Evolutionary conservation across 92 coral and sea anemone genomes (phyloP), one percentile per base, ranked within the genome.

Genomic region (Parazoanthus atlanticus): DNA sequence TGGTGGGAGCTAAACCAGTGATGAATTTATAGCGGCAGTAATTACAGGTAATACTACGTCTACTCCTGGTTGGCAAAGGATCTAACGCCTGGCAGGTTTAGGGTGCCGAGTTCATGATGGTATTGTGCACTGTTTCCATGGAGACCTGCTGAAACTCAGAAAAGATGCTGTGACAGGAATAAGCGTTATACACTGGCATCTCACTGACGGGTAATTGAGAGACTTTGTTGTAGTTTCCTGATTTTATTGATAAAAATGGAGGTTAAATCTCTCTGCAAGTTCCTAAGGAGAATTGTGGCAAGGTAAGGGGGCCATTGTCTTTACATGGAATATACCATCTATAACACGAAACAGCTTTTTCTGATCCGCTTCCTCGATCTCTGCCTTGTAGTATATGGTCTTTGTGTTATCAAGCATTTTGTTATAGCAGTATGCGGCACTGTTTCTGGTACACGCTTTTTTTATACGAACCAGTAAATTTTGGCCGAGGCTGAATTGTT

Each of bases 261-360:
- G 0, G 38, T 10, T 30, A 15, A 72, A 29, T 69, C 47, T 70
- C 69, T 70, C 69, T 16, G 58, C 81, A 25, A 89, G 73, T 25
- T 89, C 82, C 6, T 81, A 71, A n/a, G 65, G 30, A 5, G 80
- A 81, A 10, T 36, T 11, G 28, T 80, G 70, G 69, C 76, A 8
- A 17, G 91, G 88, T 15, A 89, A 69, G 10, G 86, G 65, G 69
- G 88, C 21, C 3, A n/a, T 10, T 47, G 46, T 2, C 49, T 74
- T 89, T 21, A 32, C 17, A 34, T 73, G 54, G 41, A 89, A 89
- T 82, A 89, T 30, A 1, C 90, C 80, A 69, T 90, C 56, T 47
- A 86, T 77, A 9, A 90, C 41, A 28, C 79, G 73, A 74, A 91
- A 91, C 56, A 88, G 89, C 16, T 88, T 28, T 13, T 84, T 71